Evolutionary conservation across 2,888 invertebrate genomes (phyloP).

Genomic region (Cerceris rybyensis): DNA sequence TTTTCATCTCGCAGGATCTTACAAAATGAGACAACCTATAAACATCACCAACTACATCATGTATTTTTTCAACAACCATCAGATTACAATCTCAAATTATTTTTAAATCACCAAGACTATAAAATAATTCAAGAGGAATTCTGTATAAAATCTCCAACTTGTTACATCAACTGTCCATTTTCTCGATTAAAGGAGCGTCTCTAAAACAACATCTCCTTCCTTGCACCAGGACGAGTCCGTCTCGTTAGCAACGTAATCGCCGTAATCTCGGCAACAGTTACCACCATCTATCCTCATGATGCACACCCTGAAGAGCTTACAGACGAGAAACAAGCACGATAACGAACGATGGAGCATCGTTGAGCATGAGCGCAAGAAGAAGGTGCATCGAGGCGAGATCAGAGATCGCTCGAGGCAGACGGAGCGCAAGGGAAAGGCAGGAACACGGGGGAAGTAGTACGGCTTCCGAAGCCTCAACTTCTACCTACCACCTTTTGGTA

Average conservation of each 20-base stretch:
- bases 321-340: background rate
- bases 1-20: too few species aligned
- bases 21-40: too few species aligned
- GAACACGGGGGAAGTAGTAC: conserved; percentile 71
- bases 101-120: too few species aligned
- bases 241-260: conserved; percentile 11
- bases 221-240: background rate
- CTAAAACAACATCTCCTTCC: too few species aligned
- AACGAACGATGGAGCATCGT: conserved; percentile 9
- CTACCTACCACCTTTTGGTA: conserved; percentile 59
- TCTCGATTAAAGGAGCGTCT: too few species aligned
- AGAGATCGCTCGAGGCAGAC: conserved; percentile 55
- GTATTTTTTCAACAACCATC: too few species aligned
- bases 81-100: too few species aligned
- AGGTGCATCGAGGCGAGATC: conserved; percentile 55
- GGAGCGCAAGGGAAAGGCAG: conserved; percentile 56
- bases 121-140: too few species aligned
- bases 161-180: too few species aligned
- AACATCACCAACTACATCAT: too few species aligned
- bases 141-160: too few species aligned
- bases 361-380: conserved; percentile 31
- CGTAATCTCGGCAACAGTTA: background rate
- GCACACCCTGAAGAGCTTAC: background rate
- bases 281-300: background rate
- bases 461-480: conserved; percentile 79